Conservation (phyloP, 2,797 vertebrate species). For the Tinamus major region DNA sequence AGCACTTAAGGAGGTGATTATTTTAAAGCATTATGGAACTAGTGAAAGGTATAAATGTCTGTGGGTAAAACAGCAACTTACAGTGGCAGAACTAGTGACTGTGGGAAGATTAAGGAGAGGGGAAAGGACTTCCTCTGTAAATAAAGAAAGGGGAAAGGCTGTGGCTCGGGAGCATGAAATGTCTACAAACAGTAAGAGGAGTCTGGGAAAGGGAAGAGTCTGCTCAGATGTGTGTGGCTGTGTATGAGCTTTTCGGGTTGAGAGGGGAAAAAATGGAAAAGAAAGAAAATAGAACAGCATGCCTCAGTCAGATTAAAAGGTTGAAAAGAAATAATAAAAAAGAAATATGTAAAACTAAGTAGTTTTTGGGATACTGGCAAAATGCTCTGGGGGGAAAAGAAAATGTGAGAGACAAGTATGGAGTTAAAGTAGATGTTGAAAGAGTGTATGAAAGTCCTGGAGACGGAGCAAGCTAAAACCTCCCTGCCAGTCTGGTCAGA, state of each 20-base stretch:
- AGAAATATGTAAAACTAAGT: neutral
- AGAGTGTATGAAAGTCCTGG: neutral
- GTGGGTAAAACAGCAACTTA: neutral
- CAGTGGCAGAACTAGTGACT: neutral
- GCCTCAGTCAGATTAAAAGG: neutral
- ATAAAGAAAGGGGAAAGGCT: neutral
- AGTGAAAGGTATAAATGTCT: neutral
- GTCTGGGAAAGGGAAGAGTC: neutral
- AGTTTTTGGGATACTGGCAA: neutral
- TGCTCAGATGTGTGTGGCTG: fast-evolving
- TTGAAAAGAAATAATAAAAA: neutral
- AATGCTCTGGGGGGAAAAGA: neutral
- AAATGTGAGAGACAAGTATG: neutral
- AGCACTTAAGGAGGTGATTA: neutral
- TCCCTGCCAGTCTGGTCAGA: conserved; percentile 16
- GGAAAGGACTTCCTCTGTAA: neutral
- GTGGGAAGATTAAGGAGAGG: neutral
- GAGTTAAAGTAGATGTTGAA: neutral
- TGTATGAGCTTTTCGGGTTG: neutral
- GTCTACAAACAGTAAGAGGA: neutral
- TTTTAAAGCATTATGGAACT: neutral
- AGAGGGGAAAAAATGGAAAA: no score
- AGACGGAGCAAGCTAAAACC: neutral
- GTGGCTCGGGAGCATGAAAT: neutral
- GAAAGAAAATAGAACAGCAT: neutral